Base-by-base conservation (phyloP, 1,140 invertebrate species). In the Meteorus sp. region DNA sequence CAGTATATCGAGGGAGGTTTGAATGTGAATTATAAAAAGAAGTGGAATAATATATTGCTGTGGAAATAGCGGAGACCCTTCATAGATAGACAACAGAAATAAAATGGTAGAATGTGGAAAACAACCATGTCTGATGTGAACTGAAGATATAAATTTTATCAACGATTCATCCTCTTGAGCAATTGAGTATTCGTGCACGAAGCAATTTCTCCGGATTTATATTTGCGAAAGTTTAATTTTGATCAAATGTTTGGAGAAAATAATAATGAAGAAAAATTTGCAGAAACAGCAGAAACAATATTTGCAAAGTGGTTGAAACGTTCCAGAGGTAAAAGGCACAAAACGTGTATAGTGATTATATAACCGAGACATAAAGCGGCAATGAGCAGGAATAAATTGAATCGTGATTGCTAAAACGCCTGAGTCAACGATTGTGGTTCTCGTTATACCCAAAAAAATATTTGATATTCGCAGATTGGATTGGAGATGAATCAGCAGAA, bases 1-100 rank as follows among this genome's bases (percentile, higher is more conserved):
- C 67, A 73, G 64, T 60, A 54, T 61, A 55, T 57, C n/a, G 11
- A 6, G 25, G 39, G 17, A 13, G 19, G 7, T 56, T 4, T n/a
- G 15, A 17, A 8, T n/a, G 37, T 45, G 13, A 22, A 50, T 44
- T 45, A 59, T 15, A 11, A 50, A 50, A n/a, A n/a, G n/a, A n/a
- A n/a, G 23, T 33, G 7, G 44, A 62, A 63, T 39, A 37, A 57
- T 19, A 37, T 57, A 48, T 48, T 45, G 44, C 37, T 22, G 31
- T 23, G 43, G 15, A 35, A 2, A 5, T 19, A 31, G 31, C 23
- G 43, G 15, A 35, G 1, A 5, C 9, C 15, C n/a, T 17, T 15
- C 27, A 13, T 17, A 22, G 43, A 20, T n/a, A 20, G 31, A 37
- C 22, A 11, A 33, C 22, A 17, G 27, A 45, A 43, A 37, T 9